phyloP scores from a whole-genome alignment of 2,113 vertebrate genomes.

The Anarrhichthys ocellatus region DNA sequence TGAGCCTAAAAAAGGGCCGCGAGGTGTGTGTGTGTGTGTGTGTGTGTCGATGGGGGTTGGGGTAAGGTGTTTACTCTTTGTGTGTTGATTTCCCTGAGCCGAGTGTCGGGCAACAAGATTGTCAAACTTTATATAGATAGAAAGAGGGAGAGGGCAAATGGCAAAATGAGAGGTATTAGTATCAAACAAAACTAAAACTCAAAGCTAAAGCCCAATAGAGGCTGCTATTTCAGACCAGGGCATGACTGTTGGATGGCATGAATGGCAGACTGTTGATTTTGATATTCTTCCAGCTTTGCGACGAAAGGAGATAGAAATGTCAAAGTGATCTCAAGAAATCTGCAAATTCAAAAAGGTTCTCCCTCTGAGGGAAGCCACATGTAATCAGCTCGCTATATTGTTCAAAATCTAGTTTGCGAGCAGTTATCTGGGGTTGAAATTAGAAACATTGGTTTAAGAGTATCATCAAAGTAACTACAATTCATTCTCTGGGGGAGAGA shows the following conservation, averaged over 20 bases:
- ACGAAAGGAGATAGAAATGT: background rate
- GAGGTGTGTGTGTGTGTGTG: background rate
- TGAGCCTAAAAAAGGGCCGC: conserved; percentile 37
- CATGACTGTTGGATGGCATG: background rate
- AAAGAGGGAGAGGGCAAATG: background rate
- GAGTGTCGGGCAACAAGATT: conserved; percentile 23
- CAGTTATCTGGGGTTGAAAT: background rate
- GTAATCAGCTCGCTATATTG: background rate
- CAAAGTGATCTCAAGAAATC: background rate
- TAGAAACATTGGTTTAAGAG: background rate
- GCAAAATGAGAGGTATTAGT: background rate
- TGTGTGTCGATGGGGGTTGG: conserved; percentile 21
- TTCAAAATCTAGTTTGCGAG: background rate
- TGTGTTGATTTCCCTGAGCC: conserved; percentile 47
- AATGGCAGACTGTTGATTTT: background rate
- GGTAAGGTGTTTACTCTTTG: conserved; percentile 40
- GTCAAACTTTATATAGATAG: conserved; percentile 27
- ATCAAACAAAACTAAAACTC: conserved; percentile 12
- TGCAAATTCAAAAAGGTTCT: background rate
- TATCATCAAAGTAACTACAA: background rate
- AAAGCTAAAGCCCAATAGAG: background rate
- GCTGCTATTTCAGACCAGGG: background rate
- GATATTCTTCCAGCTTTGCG: background rate
- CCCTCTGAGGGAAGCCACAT: background rate
- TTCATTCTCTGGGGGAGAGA: background rate